Percentiles rank a stretch among this genome's conserved stretches.
Conservation (phyloP, 1,140 invertebrate species). For the Magallana angulata region DNA sequence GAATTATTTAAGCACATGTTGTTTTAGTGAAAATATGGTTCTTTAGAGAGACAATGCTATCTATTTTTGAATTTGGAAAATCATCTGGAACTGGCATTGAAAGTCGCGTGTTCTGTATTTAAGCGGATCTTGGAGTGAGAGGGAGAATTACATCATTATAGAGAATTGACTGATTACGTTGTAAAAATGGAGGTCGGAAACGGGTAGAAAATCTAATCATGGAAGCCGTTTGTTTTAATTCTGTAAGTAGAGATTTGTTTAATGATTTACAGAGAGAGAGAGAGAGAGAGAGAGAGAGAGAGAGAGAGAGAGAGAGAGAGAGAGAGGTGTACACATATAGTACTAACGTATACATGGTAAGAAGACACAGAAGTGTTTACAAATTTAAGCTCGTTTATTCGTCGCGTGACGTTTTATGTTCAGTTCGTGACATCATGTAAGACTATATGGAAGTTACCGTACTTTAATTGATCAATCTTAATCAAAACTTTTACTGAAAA, state of each 20-base stretch:
- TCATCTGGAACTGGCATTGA: background rate
- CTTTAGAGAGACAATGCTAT: background rate
- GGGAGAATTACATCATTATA: background rate
- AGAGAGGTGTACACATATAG: background rate
- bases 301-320: constrained; percentile 7
- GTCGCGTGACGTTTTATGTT: too few relatives aligned
- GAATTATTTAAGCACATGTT: constrained; percentile 21
- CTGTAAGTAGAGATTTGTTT: background rate
- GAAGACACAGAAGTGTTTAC: too few relatives aligned
- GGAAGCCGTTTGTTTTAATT: background rate
- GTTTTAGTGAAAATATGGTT: constrained; percentile 5
- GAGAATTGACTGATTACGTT: background rate
- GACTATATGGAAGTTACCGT: too few relatives aligned
- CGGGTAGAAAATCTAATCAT: background rate
- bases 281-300: constrained; percentile 21
- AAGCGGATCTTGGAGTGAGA: background rate
- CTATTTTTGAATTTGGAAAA: background rate
- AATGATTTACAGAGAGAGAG: background rate
- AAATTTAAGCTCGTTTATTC: too few relatives aligned
- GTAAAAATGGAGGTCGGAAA: background rate
- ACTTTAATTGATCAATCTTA: too few relatives aligned
- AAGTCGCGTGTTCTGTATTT: background rate
- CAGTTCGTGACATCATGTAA: too few relatives aligned
- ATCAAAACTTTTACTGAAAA: too few relatives aligned
- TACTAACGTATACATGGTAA: too few relatives aligned